Evolutionary conservation across 2,797 vertebrate species (phyloP).

Genomic region (Scomberomorus guttatus): DNA sequence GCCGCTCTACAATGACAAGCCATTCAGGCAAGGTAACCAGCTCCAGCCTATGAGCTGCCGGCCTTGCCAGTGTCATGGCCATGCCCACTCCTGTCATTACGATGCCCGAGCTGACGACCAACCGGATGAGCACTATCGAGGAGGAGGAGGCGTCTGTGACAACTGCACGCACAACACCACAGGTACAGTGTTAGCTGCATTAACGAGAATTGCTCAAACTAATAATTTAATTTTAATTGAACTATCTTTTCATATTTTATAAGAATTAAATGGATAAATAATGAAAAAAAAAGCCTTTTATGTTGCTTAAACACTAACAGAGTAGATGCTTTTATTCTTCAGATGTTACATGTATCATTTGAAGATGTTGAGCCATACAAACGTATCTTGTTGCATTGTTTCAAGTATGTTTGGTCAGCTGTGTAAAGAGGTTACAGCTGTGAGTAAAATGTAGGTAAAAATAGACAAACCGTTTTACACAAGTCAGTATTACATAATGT

Average conservation of each 20-base stretch:
- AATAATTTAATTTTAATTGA: no score
- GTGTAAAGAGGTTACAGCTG: neutral
- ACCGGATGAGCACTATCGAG: constrained; percentile 87
- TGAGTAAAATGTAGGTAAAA: neutral
- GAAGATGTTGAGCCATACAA: neutral
- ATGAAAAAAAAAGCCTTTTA: neutral
- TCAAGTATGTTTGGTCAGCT: neutral
- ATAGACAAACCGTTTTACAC: no score
- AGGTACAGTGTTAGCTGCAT: constrained; percentile 78
- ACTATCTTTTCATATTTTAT: neutral
- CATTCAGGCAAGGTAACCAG: constrained; percentile 90
- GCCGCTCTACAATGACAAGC: constrained; percentile 93
- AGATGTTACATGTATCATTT: neutral
- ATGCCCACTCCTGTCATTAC: constrained; percentile 91
- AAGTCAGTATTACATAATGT: no score
- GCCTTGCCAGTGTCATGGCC: constrained; percentile 89
- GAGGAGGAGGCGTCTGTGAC: constrained; percentile 92
- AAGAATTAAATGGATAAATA: neutral
- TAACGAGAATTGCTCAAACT: neutral
- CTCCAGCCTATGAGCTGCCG: constrained; percentile 90
- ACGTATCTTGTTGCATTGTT: neutral
- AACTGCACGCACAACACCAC: constrained; percentile 91
- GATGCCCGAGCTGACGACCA: constrained; percentile 85
- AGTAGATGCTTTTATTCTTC: neutral
- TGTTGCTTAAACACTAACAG: neutral